A percentile compares a stretch with the other conserved stretches of the same genome.
phyloP scores from a whole-genome alignment of 2,113 vertebrate species.

The Phainopepla nitens region DNA sequence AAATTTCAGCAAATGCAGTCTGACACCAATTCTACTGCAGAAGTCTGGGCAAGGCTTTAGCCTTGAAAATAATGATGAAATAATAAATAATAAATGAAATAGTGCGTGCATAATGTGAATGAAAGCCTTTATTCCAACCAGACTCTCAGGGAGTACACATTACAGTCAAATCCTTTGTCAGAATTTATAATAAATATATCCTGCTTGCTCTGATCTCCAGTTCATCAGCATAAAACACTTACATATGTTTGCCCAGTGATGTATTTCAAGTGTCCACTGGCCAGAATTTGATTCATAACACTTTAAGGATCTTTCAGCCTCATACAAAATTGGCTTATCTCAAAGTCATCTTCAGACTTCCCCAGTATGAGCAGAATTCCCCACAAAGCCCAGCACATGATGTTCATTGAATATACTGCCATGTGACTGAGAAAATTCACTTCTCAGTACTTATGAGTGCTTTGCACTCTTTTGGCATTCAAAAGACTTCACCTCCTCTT shows the following conservation, averaged over 20 bases:
- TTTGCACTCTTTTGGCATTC: neutral
- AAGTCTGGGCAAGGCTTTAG: neutral
- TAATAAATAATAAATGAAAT: too few relatives aligned
- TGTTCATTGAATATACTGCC: neutral
- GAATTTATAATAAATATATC: neutral
- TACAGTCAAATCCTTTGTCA: neutral
- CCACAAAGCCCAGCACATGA: neutral
- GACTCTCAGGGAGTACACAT: neutral
- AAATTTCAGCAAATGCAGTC: neutral
- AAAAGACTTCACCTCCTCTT: neutral
- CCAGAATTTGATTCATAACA: neutral
- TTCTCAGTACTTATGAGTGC: neutral
- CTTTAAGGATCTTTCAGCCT: neutral
- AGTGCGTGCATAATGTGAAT: neutral
- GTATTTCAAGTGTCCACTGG: neutral
- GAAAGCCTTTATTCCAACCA: neutral
- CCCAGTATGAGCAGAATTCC: rapidly evolving
- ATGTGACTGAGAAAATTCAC: neutral
- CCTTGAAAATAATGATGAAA: too few relatives aligned
- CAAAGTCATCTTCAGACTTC: neutral
- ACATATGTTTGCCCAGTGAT: neutral
- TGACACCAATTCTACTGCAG: neutral
- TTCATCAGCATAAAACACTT: neutral
- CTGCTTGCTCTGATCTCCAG: neutral
- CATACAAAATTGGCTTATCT: neutral